Conservation (phyloP, 2,888 invertebrate species). For the Sminthurides aquaticus region DNA sequence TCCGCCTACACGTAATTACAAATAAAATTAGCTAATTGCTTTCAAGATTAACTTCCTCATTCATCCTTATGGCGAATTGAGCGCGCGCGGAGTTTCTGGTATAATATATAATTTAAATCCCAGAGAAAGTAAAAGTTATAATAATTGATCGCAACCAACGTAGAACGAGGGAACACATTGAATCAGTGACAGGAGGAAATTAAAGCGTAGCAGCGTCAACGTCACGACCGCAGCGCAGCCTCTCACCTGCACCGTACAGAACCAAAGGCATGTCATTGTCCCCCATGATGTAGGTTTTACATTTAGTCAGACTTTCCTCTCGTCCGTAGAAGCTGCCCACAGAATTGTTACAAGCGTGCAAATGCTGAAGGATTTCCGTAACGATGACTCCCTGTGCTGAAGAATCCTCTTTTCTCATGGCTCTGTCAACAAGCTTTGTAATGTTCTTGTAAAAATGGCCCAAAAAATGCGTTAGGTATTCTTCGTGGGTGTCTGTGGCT, state of each 20-base stretch:
- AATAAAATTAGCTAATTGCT: too few relatives aligned
- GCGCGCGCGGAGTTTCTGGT: too few relatives aligned
- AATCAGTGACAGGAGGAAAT: too few relatives aligned
- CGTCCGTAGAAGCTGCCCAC: constrained; percentile 90
- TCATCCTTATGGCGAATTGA: too few relatives aligned
- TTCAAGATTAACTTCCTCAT: too few relatives aligned
- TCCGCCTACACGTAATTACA: constrained; percentile 50
- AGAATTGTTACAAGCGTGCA: constrained; percentile 90
- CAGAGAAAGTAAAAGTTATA: too few relatives aligned
- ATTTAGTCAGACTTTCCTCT: constrained; percentile 71
- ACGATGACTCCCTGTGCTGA: constrained; percentile 89
- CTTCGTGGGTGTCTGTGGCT: constrained; percentile 83
- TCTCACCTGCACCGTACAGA: constrained; percentile 78
- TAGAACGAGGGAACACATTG: too few relatives aligned
- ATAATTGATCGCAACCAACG: too few relatives aligned
- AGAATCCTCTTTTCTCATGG: constrained; percentile 91
- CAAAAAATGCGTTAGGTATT: constrained; percentile 88
- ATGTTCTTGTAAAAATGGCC: constrained; percentile 90
- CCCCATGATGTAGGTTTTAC: constrained; percentile 73
- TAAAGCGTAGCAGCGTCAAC: too few relatives aligned
- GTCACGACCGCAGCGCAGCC: too few relatives aligned
- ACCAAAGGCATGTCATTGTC: constrained; percentile 79
- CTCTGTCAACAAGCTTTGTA: constrained; percentile 81
- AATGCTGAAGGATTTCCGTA: constrained; percentile 86
- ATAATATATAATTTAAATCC: too few relatives aligned